Conservation (phyloP, 2,113 vertebrate genomes). For the Cervus canadensis region DNA sequence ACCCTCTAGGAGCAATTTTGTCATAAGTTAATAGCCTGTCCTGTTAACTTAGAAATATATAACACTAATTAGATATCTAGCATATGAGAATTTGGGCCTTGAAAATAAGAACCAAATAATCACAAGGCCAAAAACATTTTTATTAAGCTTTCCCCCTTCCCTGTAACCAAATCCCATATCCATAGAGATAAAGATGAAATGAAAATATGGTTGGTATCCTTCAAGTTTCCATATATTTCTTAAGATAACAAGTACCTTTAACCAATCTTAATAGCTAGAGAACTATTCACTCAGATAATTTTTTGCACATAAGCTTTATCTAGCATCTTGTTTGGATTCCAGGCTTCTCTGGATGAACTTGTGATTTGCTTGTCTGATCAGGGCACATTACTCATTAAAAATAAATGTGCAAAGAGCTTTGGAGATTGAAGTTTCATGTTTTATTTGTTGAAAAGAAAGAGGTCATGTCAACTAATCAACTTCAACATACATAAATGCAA, state of each 20-base stretch:
- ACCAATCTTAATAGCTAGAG: conserved; percentile 42
- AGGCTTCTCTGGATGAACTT: conserved; percentile 54
- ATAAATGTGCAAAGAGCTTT: conserved; percentile 58
- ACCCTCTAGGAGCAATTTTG: background rate
- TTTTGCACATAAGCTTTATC: conserved; percentile 42
- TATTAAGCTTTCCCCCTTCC: background rate
- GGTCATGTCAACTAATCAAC: conserved; percentile 46
- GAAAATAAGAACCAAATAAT: conserved; percentile 41
- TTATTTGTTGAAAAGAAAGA: conserved; percentile 69
- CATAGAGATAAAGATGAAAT: conserved; percentile 36
- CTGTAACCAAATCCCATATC: background rate
- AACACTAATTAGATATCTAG: conserved; percentile 31
- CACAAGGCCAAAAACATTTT: conserved; percentile 23
- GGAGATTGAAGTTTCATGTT: conserved; percentile 67
- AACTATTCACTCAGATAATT: conserved; percentile 20
- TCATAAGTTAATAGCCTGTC: conserved; percentile 23
- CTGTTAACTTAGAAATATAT: conserved; percentile 34
- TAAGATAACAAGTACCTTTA: conserved; percentile 45
- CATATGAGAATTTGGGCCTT: conserved; percentile 37
- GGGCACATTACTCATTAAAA: conserved; percentile 64
- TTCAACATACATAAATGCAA: conserved; percentile 22
- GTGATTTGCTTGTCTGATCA: conserved; percentile 50
- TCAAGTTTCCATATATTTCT: conserved; percentile 21
- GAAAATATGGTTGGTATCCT: background rate
- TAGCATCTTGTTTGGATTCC: conserved; percentile 39